phyloP scores from a whole-genome alignment of 2,113 vertebrate species.

The Plectropomus leopardus region DNA sequence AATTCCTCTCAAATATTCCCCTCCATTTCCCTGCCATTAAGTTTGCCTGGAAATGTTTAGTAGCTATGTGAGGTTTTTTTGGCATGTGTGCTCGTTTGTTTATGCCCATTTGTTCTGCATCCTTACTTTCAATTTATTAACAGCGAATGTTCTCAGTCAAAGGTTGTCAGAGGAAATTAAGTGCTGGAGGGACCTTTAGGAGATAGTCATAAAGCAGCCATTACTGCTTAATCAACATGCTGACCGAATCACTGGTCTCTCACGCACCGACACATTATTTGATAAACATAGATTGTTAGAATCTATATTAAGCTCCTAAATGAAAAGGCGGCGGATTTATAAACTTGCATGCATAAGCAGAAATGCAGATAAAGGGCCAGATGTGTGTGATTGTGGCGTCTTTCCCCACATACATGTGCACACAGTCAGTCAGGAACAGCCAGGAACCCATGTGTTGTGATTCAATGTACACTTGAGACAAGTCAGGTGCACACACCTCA shows the following conservation, averaged over 20 bases:
- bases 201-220: background rate
- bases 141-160: background rate
- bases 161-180: background rate
- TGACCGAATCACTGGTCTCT: background rate
- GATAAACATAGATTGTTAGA: conserved; percentile 19
- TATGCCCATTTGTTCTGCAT: background rate
- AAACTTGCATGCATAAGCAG: conserved; percentile 25
- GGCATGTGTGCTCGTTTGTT: background rate
- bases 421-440: background rate
- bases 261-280: background rate
- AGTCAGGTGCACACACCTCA: background rate
- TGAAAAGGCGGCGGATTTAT: background rate
- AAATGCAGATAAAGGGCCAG: conserved; percentile 28
- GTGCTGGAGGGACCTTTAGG: background rate
- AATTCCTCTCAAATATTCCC: background rate
- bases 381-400: conserved; percentile 4
- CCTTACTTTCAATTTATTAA: background rate
- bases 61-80: background rate
- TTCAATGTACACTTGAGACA: conserved; percentile 1
- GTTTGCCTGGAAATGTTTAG: background rate
- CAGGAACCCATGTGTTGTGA: background rate
- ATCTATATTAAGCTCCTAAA: conserved; percentile 12
- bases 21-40: background rate
- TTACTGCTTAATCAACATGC: background rate
- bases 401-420: background rate